These are phyloP conservation scores for Andricus grossulariae DNA, from an alignment of 1,140 invertebrate genomes.

Conservation along the genomic window DNA sequence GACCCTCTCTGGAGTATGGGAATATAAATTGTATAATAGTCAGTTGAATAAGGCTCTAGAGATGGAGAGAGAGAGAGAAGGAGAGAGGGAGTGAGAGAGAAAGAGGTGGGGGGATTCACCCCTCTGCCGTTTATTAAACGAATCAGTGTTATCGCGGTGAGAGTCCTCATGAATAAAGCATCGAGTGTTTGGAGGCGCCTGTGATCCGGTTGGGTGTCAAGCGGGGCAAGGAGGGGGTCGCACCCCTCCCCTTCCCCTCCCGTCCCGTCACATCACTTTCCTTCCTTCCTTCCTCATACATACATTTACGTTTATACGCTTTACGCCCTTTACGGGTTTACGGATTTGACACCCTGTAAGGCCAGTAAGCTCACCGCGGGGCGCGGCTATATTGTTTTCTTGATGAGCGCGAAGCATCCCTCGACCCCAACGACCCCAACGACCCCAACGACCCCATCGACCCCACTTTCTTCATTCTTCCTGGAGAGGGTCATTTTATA, in stretches of 20 bases:
- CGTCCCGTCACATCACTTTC: too few species aligned
- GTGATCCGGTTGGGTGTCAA: background rate
- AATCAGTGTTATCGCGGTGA: conserved; percentile 74
- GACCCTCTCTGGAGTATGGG: too few species aligned
- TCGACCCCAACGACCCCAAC: conserved; percentile 58
- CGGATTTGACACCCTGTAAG: conserved; percentile 22
- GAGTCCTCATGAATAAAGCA: conserved; percentile 74
- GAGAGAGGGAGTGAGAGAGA: too few species aligned
- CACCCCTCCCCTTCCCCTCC: too few species aligned
- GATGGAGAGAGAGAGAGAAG: too few species aligned
- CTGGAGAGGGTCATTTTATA: conserved; percentile 17
- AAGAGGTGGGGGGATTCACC: conserved; percentile 48
- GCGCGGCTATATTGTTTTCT: conserved; percentile 74
- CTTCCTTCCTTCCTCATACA: too few species aligned
- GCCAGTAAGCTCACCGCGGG: conserved; percentile 65
- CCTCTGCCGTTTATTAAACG: conserved; percentile 71
- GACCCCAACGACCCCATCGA: conserved; percentile 54
- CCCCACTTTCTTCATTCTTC: background rate
- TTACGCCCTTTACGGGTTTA: conserved; percentile 35
- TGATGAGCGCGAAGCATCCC: conserved; percentile 70
- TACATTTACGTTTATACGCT: too few species aligned
- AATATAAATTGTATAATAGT: too few species aligned
- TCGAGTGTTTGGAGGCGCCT: conserved; percentile 68
- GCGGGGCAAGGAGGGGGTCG: conserved; percentile 54
- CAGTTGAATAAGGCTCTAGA: too few species aligned